Conservation (phyloP, 2,888 invertebrate species). For the Erebia palarica region DNA sequence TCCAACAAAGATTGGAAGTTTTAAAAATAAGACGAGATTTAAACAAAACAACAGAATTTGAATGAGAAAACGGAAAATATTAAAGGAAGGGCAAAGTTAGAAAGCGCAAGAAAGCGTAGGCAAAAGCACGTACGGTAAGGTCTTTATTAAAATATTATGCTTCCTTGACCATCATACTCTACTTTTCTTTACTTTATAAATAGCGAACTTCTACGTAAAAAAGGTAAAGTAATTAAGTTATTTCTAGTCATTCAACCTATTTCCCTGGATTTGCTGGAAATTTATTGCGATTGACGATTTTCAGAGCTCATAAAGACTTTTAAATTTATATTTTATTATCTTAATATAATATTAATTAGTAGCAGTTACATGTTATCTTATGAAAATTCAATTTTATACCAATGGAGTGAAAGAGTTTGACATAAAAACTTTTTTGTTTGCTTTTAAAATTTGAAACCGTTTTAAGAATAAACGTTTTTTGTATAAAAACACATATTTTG, state of each 20-base stretch:
- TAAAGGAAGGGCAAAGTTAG: not conserved
- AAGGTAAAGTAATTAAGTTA: conserved; percentile 23
- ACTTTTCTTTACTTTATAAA: not conserved
- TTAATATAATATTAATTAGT: too few relatives aligned
- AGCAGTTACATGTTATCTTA: too few relatives aligned
- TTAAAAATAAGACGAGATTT: not conserved
- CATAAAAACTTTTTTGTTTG: not conserved
- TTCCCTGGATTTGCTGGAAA: conserved; percentile 9
- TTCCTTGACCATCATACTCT: not conserved
- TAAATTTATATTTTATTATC: too few relatives aligned
- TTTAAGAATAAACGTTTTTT: conserved; percentile 18
- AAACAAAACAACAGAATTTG: not conserved
- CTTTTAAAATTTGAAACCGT: conserved; percentile 11
- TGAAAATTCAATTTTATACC: too few relatives aligned
- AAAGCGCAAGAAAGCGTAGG: not conserved
- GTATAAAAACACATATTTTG: conserved; percentile 15
- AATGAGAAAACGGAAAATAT: not conserved
- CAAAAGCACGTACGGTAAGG: not conserved
- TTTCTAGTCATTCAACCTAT: conserved; percentile 21
- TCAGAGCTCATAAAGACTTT: too few relatives aligned
- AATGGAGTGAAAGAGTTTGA: not conserved
- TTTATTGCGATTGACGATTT: not conserved
- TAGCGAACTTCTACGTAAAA: conserved; percentile 16
- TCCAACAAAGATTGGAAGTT: too few relatives aligned
- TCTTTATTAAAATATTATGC: conserved; percentile 13